A percentile compares a stretch with the other conserved stretches of the same genome.
Conservation (phyloP, 2,113 vertebrate species). For the Monarcha castaneiventris region DNA sequence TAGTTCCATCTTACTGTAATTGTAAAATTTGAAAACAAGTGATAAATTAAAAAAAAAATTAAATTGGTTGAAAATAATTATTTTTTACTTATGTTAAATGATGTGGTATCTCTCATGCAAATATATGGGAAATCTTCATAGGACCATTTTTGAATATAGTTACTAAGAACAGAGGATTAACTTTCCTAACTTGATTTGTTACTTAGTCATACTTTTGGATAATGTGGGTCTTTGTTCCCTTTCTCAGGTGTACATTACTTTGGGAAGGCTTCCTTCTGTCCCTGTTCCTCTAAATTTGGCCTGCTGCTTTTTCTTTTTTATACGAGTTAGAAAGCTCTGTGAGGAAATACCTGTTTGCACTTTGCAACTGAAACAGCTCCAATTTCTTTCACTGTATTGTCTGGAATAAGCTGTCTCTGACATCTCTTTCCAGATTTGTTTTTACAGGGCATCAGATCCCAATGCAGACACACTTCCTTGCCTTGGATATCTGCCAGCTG, state of each 20-base stretch:
- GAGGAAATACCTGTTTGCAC: background rate
- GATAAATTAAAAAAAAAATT: background rate
- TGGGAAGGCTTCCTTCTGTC: background rate
- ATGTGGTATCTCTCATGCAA: background rate
- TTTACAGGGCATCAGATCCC: background rate
- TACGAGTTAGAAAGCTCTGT: background rate
- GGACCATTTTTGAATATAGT: background rate
- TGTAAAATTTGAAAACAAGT: background rate
- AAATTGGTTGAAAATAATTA: background rate
- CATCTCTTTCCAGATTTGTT: background rate
- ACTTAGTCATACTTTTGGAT: background rate
- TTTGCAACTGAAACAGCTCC: background rate
- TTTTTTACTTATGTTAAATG: background rate
- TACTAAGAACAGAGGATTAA: background rate
- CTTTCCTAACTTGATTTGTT: background rate
- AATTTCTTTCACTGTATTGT: background rate
- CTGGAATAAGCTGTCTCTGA: background rate
- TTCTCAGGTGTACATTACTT: background rate
- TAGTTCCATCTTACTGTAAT: background rate
- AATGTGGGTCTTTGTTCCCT: background rate
- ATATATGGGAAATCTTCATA: background rate
- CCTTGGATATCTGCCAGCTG: background rate
- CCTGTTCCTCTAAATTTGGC: background rate
- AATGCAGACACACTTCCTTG: background rate
- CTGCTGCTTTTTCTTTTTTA: background rate